A percentile compares a stretch with the other conserved stretches of the same genome.
Conservation (phyloP, 2,888 invertebrate species). For the Drosophila ochracea region DNA sequence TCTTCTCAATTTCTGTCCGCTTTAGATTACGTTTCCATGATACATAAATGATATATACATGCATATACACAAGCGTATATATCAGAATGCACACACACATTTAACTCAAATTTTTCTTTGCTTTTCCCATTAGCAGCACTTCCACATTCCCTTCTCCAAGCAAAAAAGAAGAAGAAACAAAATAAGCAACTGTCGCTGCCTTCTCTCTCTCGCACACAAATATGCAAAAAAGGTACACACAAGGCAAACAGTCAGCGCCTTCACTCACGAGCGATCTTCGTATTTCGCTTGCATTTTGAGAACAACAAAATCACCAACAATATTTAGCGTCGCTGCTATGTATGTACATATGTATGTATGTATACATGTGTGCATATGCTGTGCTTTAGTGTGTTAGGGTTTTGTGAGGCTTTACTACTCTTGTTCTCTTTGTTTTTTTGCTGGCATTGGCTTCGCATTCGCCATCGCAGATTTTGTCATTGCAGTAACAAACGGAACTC, state of each 20-base stretch:
- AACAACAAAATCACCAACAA: conserved; percentile 45
- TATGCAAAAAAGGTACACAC: conserved; percentile 32
- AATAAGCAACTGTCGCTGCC: conserved; percentile 58
- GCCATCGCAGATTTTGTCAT: conserved; percentile 34
- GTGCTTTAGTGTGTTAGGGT: conserved; percentile 47
- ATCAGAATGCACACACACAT: conserved; percentile 7
- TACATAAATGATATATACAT: not conserved
- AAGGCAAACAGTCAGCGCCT: conserved; percentile 32
- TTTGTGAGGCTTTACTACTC: conserved; percentile 50
- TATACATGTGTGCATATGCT: conserved; percentile 24
- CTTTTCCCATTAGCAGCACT: conserved; percentile 71
- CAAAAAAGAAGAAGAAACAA: conserved; percentile 51
- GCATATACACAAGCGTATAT: conserved; percentile 5
- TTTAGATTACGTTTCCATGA: not conserved
- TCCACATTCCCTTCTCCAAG: conserved; percentile 36
- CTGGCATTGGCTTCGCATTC: conserved; percentile 50
- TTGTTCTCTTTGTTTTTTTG: conserved; percentile 44
- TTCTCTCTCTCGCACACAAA: conserved; percentile 24
- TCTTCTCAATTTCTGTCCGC: not conserved
- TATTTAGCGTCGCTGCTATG: conserved; percentile 63
- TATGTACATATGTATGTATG: conserved; percentile 36
- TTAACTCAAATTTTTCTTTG: conserved; percentile 59
- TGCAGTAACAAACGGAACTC: conserved; percentile 79
- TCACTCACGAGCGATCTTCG: conserved; percentile 66
- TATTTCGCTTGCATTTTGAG: conserved; percentile 64